phyloP scores from a whole-genome alignment of 2,888 invertebrate species.

The Drosophila mimetica region DNA sequence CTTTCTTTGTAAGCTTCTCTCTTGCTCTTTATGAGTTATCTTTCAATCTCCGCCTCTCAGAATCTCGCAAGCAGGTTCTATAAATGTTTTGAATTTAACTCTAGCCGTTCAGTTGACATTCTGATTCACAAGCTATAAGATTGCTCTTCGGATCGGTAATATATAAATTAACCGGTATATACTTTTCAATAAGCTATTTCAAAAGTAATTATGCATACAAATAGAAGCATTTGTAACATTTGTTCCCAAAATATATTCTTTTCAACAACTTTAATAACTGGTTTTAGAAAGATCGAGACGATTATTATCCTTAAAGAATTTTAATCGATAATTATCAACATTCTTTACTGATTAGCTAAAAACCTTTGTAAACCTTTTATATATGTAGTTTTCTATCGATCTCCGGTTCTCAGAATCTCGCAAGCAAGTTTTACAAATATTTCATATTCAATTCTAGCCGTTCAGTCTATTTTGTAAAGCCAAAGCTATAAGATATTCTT shows the following conservation, averaged over 20 bases:
- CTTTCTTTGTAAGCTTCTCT: not conserved
- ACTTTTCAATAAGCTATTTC: no score
- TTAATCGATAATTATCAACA: no score
- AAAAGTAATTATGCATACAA: no score
- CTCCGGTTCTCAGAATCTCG: slow-evolving; percentile 13
- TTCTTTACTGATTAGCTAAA: no score
- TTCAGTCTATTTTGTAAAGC: slow-evolving; percentile 51
- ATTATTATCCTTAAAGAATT: no score
- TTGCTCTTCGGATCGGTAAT: slow-evolving; percentile 1
- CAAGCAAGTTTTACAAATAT: slow-evolving; percentile 60
- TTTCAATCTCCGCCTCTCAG: slow-evolving; percentile 1
- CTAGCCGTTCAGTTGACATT: slow-evolving; percentile 51
- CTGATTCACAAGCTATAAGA: slow-evolving; percentile 5
- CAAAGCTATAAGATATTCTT: not conserved
- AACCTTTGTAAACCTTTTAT: no score
- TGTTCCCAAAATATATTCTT: no score
- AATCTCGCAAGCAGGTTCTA: slow-evolving; percentile 60
- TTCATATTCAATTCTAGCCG: slow-evolving; percentile 4
- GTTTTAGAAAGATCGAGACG: no score
- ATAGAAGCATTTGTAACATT: no score
- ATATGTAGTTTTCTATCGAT: no score
- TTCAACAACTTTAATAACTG: no score
- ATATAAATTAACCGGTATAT: no score
- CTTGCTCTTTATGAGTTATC: not conserved
- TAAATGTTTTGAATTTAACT: slow-evolving; percentile 23